A percentile compares a stretch with the other conserved stretches of the same genome.
phyloP scores from a whole-genome alignment of 2,888 invertebrate species.

The Nasonia oneida region DNA sequence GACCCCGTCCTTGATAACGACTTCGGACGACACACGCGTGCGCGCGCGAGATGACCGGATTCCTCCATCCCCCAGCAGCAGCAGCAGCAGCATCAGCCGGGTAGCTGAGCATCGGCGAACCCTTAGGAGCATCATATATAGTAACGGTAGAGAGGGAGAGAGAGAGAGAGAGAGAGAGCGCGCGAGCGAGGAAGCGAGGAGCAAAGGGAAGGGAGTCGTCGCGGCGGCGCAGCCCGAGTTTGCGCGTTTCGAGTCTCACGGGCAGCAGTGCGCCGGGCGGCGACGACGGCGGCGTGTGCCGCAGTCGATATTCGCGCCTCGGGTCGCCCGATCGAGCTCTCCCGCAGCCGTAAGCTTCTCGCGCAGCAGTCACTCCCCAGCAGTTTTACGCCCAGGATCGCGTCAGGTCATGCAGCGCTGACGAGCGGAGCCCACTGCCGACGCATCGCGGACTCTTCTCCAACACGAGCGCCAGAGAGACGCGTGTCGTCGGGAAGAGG shows the following conservation, averaged over 20 bases:
- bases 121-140: neutral
- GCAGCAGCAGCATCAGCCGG: neutral
- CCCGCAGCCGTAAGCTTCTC: constrained; percentile 30
- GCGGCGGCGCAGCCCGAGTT: constrained; percentile 33
- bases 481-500: neutral
- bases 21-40: neutral
- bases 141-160: neutral
- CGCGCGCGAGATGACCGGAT: neutral
- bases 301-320: constrained; percentile 74
- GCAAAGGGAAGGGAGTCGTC: neutral
- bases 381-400: neutral
- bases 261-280: constrained; percentile 70
- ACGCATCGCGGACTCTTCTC: no score
- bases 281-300: constrained; percentile 61
- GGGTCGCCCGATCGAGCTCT: constrained; percentile 61
- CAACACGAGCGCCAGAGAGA: no score
- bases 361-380: neutral
- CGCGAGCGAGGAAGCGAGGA: no score
- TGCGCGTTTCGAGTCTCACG: constrained; percentile 59
- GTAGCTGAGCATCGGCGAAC: neutral
- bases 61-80: neutral
- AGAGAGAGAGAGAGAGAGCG: no score
- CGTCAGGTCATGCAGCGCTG: neutral
- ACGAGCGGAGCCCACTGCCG: neutral
- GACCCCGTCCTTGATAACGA: neutral